Conservation (phyloP, 2,888 invertebrate genomes). For the Urechis unicinctus region DNA sequence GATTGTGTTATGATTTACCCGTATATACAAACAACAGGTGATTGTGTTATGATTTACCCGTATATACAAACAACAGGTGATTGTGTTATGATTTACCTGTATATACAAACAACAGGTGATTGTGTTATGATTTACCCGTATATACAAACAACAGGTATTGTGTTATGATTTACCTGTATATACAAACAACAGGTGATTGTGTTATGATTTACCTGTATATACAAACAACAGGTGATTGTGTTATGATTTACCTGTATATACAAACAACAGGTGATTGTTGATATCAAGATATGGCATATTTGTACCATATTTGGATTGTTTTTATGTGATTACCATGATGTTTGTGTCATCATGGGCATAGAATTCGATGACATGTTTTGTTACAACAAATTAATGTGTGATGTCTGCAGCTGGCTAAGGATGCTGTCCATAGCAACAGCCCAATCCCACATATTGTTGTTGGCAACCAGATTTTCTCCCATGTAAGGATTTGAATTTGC, state of each 20-base stretch:
- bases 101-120: too few species aligned
- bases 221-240: too few species aligned
- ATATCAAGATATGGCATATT: background rate
- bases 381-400: background rate
- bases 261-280: background rate
- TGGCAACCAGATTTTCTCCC: slow-evolving; percentile 90
- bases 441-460: slow-evolving; percentile 95
- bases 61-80: too few species aligned
- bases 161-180: too few species aligned
- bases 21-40: too few species aligned
- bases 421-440: slow-evolving; percentile 87
- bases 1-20: too few species aligned
- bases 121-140: too few species aligned
- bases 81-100: too few species aligned
- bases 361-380: background rate
- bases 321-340: background rate
- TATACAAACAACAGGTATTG: too few species aligned
- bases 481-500: slow-evolving; percentile 10
- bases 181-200: too few species aligned
- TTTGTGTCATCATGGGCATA: background rate
- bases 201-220: too few species aligned
- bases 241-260: background rate
- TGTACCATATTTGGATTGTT: background rate
- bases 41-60: too few species aligned
- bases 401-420: slow-evolving; percentile 66